phyloP scores from a whole-genome alignment of 2,797 vertebrate species.

The Pseudochaenichthys georgianus region DNA sequence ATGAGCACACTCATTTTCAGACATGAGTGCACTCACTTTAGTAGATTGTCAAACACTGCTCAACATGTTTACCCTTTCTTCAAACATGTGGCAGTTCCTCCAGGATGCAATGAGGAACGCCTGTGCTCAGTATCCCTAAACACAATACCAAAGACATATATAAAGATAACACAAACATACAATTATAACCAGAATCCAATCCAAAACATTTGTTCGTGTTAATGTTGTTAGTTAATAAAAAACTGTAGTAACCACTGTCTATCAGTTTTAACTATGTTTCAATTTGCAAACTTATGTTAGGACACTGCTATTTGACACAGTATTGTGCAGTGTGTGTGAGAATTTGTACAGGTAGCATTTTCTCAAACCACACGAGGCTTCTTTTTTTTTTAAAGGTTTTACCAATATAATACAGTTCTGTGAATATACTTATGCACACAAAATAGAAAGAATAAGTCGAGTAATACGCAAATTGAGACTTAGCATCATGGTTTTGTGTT shows the following conservation, averaged over 20 bases:
- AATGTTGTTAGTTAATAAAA: background rate
- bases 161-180: background rate
- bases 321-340: no score
- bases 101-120: constrained; percentile 18
- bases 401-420: no score
- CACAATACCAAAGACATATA: background rate
- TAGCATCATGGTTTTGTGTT: background rate
- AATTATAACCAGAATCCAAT: background rate
- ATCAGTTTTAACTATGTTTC: no score
- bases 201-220: background rate
- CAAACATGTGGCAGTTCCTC: background rate
- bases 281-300: no score
- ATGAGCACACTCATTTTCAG: background rate
- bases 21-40: background rate
- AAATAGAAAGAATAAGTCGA: no score
- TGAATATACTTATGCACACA: no score
- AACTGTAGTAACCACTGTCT: background rate
- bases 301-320: no score
- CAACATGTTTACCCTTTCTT: background rate
- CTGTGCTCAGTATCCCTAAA: constrained; percentile 13
- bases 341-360: no score
- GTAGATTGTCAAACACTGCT: background rate
- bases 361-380: no score
- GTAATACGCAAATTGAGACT: no score
- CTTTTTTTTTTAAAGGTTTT: no score